A percentile compares a stretch with the other conserved stretches of the same genome.
Evolutionary conservation across 2,797 vertebrate genomes (phyloP).

Genomic region (Phrynocephalus vlangalii): DNA sequence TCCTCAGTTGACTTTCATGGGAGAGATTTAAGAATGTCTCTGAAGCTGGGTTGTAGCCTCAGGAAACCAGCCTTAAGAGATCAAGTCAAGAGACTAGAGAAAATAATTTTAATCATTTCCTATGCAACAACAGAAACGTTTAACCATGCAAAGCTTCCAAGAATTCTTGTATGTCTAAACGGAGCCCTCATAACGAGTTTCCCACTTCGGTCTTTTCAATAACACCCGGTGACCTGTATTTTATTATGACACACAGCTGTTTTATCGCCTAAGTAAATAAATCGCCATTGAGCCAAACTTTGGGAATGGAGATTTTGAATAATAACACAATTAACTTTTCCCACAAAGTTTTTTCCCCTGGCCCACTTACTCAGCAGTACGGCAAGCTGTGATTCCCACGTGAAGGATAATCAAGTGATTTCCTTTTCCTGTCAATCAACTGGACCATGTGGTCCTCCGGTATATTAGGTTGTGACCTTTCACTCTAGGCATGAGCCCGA

Average conservation of each 20-base stretch:
- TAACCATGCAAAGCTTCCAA: conserved; percentile 59
- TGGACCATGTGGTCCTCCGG: conserved; percentile 82
- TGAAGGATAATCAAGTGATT: conserved; percentile 90
- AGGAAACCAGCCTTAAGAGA: neutral
- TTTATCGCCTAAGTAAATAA: conserved; percentile 86
- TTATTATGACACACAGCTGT: conserved; percentile 85
- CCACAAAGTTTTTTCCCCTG: conserved; percentile 85
- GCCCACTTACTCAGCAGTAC: conserved; percentile 85
- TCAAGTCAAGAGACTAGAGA: conserved; percentile 26
- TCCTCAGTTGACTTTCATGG: neutral
- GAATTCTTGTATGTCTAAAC: conserved; percentile 16
- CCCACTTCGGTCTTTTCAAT: conserved; percentile 59
- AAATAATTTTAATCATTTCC: conserved; percentile 68
- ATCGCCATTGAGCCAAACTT: conserved; percentile 84
- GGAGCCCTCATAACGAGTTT: conserved; percentile 12
- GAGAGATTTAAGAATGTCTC: neutral
- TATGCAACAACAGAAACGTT: conserved; percentile 52
- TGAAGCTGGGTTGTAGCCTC: too few relatives aligned
- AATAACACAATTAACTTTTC: conserved; percentile 91
- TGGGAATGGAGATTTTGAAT: conserved; percentile 85
- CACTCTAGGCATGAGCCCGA: conserved; percentile 86
- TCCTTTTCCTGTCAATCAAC: conserved; percentile 93
- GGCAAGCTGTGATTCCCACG: conserved; percentile 96
- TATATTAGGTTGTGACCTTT: conserved; percentile 90
- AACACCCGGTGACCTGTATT: conserved; percentile 66